Base-by-base conservation (phyloP, 2,113 vertebrate genomes). In the Synodontis membranacea region DNA sequence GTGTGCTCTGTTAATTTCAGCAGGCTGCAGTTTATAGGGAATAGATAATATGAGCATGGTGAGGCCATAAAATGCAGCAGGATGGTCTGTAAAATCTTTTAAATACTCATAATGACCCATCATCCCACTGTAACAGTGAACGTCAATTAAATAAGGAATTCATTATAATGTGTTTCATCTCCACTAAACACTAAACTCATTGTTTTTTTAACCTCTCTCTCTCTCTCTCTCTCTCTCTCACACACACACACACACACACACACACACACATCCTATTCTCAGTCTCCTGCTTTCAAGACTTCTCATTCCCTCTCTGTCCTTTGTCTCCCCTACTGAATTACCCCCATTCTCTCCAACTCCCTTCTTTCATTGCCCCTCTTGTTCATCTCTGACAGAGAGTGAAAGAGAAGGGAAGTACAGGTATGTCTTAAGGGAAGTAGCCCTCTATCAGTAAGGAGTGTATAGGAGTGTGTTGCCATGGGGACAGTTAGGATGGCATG, bases 381-480 rank as follows among this genome's bases (percentile, higher is more conserved):
- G 31, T 86, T 54, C 15, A 31, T 84, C 79, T 34, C 62, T 76
- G 83, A 85, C 52, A 48, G 54, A 76, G 81, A 81, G 60, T 87
- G 85, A 62, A 86, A 48, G 56, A 83, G 74, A 58, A 79, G 52
- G 85, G 82, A 52, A 86, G 70, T 70, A 82, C 17, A 58, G 82
- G 54, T 34, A 88, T 82, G 66, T 68, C 54, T 88, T 74, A 86
- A 88, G 89, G 91, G 92, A 92, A 91, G 87, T 86, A 87, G 76
- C 90, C 88, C 90, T 92, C 91, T 91, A 91, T 93, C 92, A 94
- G 91, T 88, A 89, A 89, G 92, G 91, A n/a, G n/a, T n/a, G 87
- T 88, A 91, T 92, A 93, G 91, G 93, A 95, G 93, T 91, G 91
- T 93, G 94, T 95, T 95, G 94, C 94, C 93, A 95, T 95, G 94